Percentiles rank a stretch among this genome's conserved stretches.
phyloP scores from a whole-genome alignment of 2,888 invertebrate species.

The Embidobia sp. region DNA sequence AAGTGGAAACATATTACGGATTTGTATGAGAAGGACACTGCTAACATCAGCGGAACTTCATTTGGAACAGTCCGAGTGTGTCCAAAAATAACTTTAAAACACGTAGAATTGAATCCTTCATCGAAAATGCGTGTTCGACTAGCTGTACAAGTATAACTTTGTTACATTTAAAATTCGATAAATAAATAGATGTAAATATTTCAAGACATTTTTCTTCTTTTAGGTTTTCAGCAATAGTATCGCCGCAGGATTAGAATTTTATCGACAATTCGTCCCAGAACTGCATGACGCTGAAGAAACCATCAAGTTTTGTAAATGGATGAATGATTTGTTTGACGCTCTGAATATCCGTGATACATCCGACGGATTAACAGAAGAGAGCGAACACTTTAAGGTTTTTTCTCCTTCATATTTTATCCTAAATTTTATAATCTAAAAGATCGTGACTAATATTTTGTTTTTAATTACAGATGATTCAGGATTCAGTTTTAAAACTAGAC shows the following conservation, averaged over 20 bases:
- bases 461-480: background rate
- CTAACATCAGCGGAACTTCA: too few species aligned
- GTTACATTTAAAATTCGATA: background rate
- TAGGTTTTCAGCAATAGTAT: constrained; percentile 6
- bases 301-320: constrained; percentile 1
- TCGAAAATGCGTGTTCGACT: constrained; percentile 5
- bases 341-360: background rate
- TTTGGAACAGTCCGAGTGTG: background rate
- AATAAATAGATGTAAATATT: background rate
- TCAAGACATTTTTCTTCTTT: background rate
- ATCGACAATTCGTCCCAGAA: background rate
- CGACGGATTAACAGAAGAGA: constrained; percentile 1
- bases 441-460: background rate
- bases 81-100: constrained; percentile 2
- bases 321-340: constrained; percentile 4
- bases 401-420: too few species aligned
- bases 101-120: background rate
- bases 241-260: background rate
- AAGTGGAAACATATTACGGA: too few species aligned
- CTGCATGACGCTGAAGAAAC: background rate
- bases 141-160: background rate
- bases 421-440: too few species aligned
- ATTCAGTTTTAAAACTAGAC: constrained; percentile 4
- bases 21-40: too few species aligned
- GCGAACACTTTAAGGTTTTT: background rate